Evolutionary conservation across 2,888 invertebrate species (phyloP).

Genomic region (Poecilobothrus nobilitatus): DNA sequence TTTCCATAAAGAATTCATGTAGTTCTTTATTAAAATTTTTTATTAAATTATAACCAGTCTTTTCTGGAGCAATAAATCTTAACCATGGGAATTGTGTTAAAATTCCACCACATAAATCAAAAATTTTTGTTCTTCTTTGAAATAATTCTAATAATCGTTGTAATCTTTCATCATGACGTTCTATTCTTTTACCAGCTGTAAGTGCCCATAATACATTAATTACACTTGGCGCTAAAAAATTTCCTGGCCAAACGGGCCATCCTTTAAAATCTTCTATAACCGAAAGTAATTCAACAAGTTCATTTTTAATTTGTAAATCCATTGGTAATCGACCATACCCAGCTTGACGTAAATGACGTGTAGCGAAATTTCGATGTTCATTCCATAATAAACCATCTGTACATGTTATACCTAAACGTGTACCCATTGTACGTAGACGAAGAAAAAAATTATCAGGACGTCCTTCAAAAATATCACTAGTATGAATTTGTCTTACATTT

Average conservation of each 20-base stretch:
- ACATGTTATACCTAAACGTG: slow-evolving; percentile 49
- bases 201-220: slow-evolving; percentile 60
- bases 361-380: slow-evolving; percentile 49
- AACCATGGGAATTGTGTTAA: slow-evolving; percentile 55
- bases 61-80: slow-evolving; percentile 52
- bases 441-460: slow-evolving; percentile 59
- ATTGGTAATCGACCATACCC: slow-evolving; percentile 51
- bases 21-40: slow-evolving; percentile 49
- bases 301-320: slow-evolving; percentile 49
- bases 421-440: slow-evolving; percentile 55
- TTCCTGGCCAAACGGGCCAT: slow-evolving; percentile 35
- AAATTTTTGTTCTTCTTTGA: slow-evolving; percentile 46
- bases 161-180: slow-evolving; percentile 43
- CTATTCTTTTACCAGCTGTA: slow-evolving; percentile 47
- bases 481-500: slow-evolving; percentile 48
- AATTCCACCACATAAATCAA: slow-evolving; percentile 53
- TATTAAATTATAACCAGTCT: slow-evolving; percentile 54
- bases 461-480: slow-evolving; percentile 53
- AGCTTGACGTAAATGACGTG: slow-evolving; percentile 47
- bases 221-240: slow-evolving; percentile 49
- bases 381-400: slow-evolving; percentile 52
- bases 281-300: slow-evolving; percentile 44
- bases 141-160: slow-evolving; percentile 45
- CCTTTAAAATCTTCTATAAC: slow-evolving; percentile 30
- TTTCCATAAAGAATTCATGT: slow-evolving; percentile 48